Conservation (phyloP, 2,797 vertebrate genomes). For the Malurus splendens region DNA sequence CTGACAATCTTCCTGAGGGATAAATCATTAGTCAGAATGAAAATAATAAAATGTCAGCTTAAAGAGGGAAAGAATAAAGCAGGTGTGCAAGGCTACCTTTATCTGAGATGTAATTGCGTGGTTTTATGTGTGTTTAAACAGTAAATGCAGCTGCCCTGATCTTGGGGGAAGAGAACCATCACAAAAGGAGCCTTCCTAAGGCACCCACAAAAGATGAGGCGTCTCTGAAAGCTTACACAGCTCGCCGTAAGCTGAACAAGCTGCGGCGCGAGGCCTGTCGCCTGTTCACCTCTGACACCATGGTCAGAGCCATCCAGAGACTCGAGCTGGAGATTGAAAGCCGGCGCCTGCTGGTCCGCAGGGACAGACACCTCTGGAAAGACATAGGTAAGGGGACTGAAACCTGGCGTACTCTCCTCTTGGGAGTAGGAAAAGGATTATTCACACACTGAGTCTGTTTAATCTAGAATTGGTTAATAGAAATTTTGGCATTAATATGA, state of each 20-base stretch:
- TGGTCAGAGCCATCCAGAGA: slow-evolving; percentile 87
- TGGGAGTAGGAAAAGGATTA: background rate
- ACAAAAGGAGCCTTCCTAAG: slow-evolving; percentile 77
- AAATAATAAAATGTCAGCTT: background rate
- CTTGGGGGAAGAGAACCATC: slow-evolving; percentile 72
- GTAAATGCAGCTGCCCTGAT: slow-evolving; percentile 83
- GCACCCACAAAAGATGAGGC: slow-evolving; percentile 94
- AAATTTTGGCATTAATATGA: background rate
- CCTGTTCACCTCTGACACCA: slow-evolving; percentile 81
- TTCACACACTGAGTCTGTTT: background rate
- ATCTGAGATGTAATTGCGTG: background rate
- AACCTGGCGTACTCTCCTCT: background rate
- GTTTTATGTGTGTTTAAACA: slow-evolving; percentile 27
- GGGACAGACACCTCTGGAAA: slow-evolving; percentile 93
- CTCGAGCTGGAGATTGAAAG: slow-evolving; percentile 88
- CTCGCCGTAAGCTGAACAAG: slow-evolving; percentile 80
- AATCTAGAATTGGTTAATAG: background rate
- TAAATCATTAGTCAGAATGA: background rate
- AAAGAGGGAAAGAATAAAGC: background rate
- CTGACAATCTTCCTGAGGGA: background rate
- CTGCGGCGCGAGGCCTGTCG: slow-evolving; percentile 85
- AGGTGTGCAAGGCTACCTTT: background rate
- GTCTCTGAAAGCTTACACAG: slow-evolving; percentile 88
- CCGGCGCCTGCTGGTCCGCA: slow-evolving; percentile 83
- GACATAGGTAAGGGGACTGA: slow-evolving; percentile 81